Base-by-base conservation (phyloP, 2,113 vertebrate genomes). In the crab-eating macaque (Macaca fascicularis) region DNA sequence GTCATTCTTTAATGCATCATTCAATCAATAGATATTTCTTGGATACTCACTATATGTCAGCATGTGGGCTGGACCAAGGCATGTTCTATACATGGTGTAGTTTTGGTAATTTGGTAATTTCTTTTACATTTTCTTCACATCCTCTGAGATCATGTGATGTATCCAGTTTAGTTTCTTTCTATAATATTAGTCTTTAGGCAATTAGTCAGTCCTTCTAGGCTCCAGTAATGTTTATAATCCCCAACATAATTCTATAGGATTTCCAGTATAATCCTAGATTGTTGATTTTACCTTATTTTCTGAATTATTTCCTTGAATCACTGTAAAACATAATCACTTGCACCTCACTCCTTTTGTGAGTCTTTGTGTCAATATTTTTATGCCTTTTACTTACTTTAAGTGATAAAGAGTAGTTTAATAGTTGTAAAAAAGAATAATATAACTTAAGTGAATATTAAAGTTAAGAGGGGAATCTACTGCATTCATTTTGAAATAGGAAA, bases 91-190 rank as follows among this genome's bases (percentile, higher is more conserved):
- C 17, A 10, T 89, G 45, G 32, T 69, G 7, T 35, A 32, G 43
- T 94, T 90, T 94, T 90, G 70, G 11, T 38, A 57, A 35, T 90
- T 89, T 90, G 70, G 11, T 32, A 57, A 35, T 90, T 88, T 89
- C 52, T 69, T 83, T 55, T 20, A 14, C 27, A 27, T 76, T 89
- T 67, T 67, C 17, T 78, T 69, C 11, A 50, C 52, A 83, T 64
- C 57, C 38, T 83, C 38, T 83, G 81, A 64, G 14, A 32, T 83
- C 25, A 57, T 55, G 48, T 84, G 23, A 69, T 25, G 4, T 14
- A 45, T 69, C 59, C 19, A 78, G 32, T 19, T 74, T 89, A 57
- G 23, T 69, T 48, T 84, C n/a, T 76, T 55, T 78, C 45, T 64
- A 14, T 64, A 64, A 30, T 57, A 32, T 23, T 84, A 57, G 16